A percentile compares a stretch with the other conserved stretches of the same genome.
Conservation (phyloP, 2,888 invertebrate genomes). For the Phortica okadai region DNA sequence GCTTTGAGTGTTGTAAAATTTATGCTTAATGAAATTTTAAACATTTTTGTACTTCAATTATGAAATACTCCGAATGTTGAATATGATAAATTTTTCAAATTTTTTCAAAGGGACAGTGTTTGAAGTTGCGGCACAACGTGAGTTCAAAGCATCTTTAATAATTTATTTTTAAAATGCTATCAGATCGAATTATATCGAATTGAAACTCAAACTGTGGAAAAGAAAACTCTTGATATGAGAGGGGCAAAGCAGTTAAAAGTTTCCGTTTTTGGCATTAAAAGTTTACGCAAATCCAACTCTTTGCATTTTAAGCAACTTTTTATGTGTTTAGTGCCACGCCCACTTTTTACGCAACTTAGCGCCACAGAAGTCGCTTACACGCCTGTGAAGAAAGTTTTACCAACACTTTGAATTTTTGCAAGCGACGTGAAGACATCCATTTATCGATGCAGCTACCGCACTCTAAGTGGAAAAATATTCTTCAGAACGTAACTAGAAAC, state of each 20-base stretch:
- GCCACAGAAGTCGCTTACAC: neutral
- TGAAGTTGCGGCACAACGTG: no score
- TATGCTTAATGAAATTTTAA: conserved; percentile 59
- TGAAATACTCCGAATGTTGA: no score
- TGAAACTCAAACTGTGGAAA: conserved; percentile 29
- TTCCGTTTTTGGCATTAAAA: neutral
- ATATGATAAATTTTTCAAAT: no score
- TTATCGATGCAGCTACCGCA: neutral
- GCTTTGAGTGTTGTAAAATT: conserved; percentile 40
- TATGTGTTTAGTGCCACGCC: conserved; percentile 1
- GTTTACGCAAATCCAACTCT: conserved; percentile 43
- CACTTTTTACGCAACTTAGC: neutral
- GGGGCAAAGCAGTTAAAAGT: conserved; percentile 6
- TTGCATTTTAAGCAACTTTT: conserved; percentile 48
- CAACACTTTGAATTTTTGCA: neutral
- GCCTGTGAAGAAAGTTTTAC: neutral
- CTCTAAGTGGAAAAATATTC: neutral
- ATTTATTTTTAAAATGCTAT: neutral
- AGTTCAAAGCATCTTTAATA: no score
- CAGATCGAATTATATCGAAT: conserved; percentile 12
- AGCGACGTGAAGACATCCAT: neutral
- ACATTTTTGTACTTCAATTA: neutral
- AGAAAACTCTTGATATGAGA: neutral
- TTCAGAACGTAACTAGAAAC: neutral
- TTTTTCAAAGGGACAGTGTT: no score